A percentile compares a stretch with the other conserved stretches of the same genome.
phyloP scores from a whole-genome alignment of 2,888 invertebrate genomes.

The Anodontia alba region DNA sequence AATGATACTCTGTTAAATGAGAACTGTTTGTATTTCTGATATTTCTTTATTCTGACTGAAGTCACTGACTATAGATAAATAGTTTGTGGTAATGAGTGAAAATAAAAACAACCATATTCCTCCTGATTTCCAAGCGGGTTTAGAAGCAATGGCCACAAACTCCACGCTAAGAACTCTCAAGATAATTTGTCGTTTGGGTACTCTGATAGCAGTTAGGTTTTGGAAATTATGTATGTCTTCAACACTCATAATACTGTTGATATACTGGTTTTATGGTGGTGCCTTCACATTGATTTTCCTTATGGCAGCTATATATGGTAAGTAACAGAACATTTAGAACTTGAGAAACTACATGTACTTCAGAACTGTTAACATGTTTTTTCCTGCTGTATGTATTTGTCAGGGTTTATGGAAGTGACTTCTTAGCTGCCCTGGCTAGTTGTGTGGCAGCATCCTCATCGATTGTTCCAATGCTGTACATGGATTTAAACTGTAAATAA shows the following conservation, averaged over 20 bases:
- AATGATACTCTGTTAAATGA: too few relatives aligned
- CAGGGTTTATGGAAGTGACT: neutral
- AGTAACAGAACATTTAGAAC: slow-evolving; percentile 61
- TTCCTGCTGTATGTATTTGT: too few relatives aligned
- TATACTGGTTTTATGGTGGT: slow-evolving; percentile 94
- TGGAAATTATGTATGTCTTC: slow-evolving; percentile 92
- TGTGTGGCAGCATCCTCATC: neutral
- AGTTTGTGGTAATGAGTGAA: too few relatives aligned
- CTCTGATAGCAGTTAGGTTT: slow-evolving; percentile 87
- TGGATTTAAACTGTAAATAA: too few relatives aligned
- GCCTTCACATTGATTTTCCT: slow-evolving; percentile 90
- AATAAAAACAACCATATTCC: too few relatives aligned
- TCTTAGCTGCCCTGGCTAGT: neutral
- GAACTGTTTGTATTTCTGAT: too few relatives aligned
- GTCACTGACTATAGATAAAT: too few relatives aligned
- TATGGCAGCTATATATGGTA: slow-evolving; percentile 90
- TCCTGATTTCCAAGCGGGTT: neutral
- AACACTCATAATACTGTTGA: slow-evolving; percentile 89
- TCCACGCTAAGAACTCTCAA: slow-evolving; percentile 35
- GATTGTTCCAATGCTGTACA: neutral
- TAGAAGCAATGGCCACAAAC: slow-evolving; percentile 30
- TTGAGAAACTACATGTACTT: neutral
- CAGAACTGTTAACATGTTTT: too few relatives aligned
- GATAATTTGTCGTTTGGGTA: slow-evolving; percentile 39
- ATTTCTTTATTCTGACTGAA: too few relatives aligned